Conservation (phyloP, 2,888 invertebrate species). For the Agonopterix subpropinquella region DNA sequence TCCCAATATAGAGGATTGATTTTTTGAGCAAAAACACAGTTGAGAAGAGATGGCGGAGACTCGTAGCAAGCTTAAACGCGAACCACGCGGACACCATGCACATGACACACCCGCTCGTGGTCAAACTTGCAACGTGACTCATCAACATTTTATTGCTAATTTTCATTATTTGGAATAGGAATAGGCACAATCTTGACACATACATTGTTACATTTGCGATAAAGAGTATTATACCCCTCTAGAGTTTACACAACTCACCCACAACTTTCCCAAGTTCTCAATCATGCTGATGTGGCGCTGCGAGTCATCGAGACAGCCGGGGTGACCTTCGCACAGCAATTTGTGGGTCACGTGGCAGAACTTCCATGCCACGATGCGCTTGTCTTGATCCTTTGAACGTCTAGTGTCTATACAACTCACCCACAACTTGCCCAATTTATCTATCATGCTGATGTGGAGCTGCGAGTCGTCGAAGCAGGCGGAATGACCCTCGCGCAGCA, state of each 20-base stretch:
- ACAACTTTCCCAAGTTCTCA: too few relatives aligned
- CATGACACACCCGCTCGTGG: too few relatives aligned
- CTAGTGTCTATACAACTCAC: constrained; percentile 48
- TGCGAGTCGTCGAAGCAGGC: constrained; percentile 91
- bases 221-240: too few relatives aligned
- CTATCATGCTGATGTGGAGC: constrained; percentile 64
- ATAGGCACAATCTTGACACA: constrained; percentile 8
- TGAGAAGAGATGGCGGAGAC: too few relatives aligned
- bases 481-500: constrained; percentile 95
- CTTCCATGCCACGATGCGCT: constrained; percentile 98
- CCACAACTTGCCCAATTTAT: constrained; percentile 84
- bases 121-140: too few relatives aligned
- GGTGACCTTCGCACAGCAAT: constrained; percentile 96
- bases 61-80: too few relatives aligned
- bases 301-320: constrained; percentile 89
- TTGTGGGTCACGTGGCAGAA: constrained; percentile 99
- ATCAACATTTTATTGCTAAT: too few relatives aligned
- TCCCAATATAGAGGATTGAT: too few relatives aligned
- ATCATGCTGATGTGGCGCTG: constrained; percentile 87
- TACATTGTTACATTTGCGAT: neutral
- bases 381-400: constrained; percentile 84
- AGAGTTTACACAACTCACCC: constrained; percentile 73
- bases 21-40: too few relatives aligned
- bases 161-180: too few relatives aligned
- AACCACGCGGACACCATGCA: too few relatives aligned